Conservation (phyloP, 2,888 invertebrate genomes). For the Onthophagus sagittarius region DNA sequence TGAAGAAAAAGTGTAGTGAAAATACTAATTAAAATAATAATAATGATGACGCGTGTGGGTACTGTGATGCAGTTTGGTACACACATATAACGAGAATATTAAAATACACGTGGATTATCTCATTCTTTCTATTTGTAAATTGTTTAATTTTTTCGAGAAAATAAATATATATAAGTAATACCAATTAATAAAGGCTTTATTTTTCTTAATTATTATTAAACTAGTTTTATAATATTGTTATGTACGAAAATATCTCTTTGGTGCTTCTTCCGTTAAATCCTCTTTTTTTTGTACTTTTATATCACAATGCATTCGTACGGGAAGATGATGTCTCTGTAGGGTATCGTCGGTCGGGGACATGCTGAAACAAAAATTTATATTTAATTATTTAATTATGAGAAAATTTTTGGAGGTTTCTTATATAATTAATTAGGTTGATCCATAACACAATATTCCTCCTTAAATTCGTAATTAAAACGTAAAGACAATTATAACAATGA, state of each 20-base stretch:
- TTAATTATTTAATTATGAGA: not conserved
- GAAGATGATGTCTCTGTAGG: constrained; percentile 46
- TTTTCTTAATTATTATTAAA: constrained; percentile 12
- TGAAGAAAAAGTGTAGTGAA: not conserved
- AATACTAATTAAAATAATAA: too few species aligned
- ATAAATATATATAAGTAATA: constrained; percentile 40
- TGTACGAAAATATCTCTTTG: constrained; percentile 8
- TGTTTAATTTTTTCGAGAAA: constrained; percentile 47
- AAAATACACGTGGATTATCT: constrained; percentile 46
- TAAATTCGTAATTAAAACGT: not conserved
- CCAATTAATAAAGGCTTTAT: constrained; percentile 21
- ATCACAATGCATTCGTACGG: constrained; percentile 70
- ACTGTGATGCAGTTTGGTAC: constrained; percentile 48
- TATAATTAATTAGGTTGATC: too few species aligned
- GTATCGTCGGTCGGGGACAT: constrained; percentile 54
- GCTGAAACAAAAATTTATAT: constrained; percentile 52
- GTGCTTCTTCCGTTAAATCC: constrained; percentile 2
- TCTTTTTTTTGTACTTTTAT: constrained; percentile 43
- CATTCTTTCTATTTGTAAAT: constrained; percentile 47
- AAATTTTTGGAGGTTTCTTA: too few species aligned
- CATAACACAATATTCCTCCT: too few species aligned
- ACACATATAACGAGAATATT: constrained; percentile 33
- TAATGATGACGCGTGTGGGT: constrained; percentile 40
- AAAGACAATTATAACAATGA: not conserved
- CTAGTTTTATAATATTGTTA: not conserved